A percentile compares a stretch with the other conserved stretches of the same genome.
phyloP scores from a whole-genome alignment of 2,888 invertebrate species.

The Athetis lepigone region DNA sequence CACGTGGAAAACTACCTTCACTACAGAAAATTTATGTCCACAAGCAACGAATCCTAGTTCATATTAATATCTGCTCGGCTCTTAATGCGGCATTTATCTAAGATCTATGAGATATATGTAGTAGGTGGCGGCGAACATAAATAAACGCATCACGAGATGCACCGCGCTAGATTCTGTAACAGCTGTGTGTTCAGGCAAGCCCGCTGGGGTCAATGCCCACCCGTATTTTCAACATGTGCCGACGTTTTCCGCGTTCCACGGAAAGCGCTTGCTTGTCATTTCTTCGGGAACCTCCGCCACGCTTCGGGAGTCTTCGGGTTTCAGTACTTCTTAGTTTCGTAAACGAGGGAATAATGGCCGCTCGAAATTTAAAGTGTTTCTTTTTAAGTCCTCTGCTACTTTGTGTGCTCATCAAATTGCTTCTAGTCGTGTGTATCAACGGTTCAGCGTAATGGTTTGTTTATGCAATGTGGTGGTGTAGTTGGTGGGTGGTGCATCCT shows the following conservation, averaged over 20 bases:
- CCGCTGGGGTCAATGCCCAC: slow-evolving; percentile 88
- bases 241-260: slow-evolving; percentile 90
- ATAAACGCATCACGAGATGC: slow-evolving; percentile 83
- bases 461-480: slow-evolving; percentile 41
- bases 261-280: slow-evolving; percentile 87
- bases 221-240: slow-evolving; percentile 90
- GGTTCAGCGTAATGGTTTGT: slow-evolving; percentile 46
- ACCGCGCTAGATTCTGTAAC: slow-evolving; percentile 85
- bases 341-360: slow-evolving; percentile 53
- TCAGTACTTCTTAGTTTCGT: slow-evolving; percentile 60
- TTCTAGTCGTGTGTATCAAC: slow-evolving; percentile 46
- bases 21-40: slow-evolving; percentile 6
- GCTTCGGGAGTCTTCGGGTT: slow-evolving; percentile 74
- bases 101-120: slow-evolving; percentile 70
- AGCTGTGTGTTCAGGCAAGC: slow-evolving; percentile 85
- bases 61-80: slow-evolving; percentile 46
- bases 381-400: slow-evolving; percentile 52
- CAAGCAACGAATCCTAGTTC: slow-evolving; percentile 25
- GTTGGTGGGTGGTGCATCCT: slow-evolving; percentile 28
- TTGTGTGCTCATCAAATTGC: slow-evolving; percentile 52
- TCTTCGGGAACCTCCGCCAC: slow-evolving; percentile 82
- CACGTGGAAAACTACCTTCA: background rate
- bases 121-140: slow-evolving; percentile 72
- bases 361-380: slow-evolving; percentile 42
- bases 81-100: slow-evolving; percentile 58